Conservation (phyloP, 2,113 vertebrate species). For the Pachycephala philippinensis region DNA sequence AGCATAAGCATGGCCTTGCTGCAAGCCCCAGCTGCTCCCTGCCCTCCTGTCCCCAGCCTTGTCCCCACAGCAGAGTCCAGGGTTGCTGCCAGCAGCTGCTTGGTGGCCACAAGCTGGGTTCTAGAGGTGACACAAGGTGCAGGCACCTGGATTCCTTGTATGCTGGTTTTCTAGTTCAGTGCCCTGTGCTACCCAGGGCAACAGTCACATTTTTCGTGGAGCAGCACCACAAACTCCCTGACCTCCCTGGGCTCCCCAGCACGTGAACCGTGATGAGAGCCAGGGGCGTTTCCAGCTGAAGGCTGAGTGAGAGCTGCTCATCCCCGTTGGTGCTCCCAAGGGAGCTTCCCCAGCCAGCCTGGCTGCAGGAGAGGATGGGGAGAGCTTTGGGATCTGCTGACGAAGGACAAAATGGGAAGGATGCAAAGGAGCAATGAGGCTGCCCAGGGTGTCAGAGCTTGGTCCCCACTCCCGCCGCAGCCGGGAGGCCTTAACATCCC, state of each 20-base stretch:
- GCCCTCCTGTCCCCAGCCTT: neutral
- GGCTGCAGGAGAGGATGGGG: neutral
- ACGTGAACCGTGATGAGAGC: rapidly evolving
- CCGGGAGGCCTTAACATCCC: neutral
- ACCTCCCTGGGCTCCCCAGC: neutral
- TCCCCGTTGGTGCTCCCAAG: neutral
- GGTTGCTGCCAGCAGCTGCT: neutral
- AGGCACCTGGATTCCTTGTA: neutral
- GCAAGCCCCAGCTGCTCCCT: neutral
- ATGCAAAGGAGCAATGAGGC: neutral
- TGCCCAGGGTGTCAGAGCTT: rapidly evolving
- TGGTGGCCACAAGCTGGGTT: neutral
- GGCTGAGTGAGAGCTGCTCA: rapidly evolving
- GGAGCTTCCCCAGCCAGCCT: neutral
- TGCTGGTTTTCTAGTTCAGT: neutral
- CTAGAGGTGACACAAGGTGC: neutral
- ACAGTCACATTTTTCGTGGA: neutral
- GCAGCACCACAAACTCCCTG: neutral
- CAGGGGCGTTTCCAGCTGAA: neutral
- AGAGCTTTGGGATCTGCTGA: neutral
- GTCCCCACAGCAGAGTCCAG: neutral
- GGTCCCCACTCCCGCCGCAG: neutral
- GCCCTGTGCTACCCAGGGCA: neutral
- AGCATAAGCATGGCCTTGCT: neutral
- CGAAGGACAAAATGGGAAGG: neutral